Evolutionary conservation across 2,888 invertebrate genomes (phyloP), one percentile per base, ranked within the genome.

Genomic region (Euproctis similis): DNA sequence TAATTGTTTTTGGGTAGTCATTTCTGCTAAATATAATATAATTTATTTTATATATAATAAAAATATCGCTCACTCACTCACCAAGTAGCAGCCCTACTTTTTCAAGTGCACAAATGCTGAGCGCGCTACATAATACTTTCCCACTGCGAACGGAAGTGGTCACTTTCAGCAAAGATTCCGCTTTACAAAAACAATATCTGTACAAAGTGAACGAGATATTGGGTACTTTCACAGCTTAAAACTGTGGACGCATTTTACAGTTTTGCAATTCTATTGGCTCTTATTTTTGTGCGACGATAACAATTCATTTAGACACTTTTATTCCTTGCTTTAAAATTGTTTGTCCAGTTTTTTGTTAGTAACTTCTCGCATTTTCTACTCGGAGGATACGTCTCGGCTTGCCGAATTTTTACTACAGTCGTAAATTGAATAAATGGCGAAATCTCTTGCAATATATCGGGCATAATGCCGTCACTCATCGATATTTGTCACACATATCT

Each of bases 21-120:
- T n/a, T n/a, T n/a, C n/a, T n/a, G n/a, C n/a, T n/a, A n/a, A n/a
- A n/a, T n/a, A n/a, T n/a, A n/a, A n/a, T n/a, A n/a, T n/a, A n/a
- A n/a, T n/a, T n/a, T n/a, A 8, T 23, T 9, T 14, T 12, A 16
- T n/a, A 6, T 12, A 3, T 14, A 8, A 8, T 17, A 12, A 2
- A 8, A 12, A 8, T 5, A 26, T 12, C 8, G 29, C 17, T 28
- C 47, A 43, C 52, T 44, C 36, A 26, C 31, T 21, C 8, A 54
- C 21, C 19, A 37, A 39, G 27, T 18, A 31, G 22, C 12, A 19
- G 1, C 44, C 44, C 46, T 34, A 49, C 38, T 42, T 50, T 62
- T 65, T 57, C 63, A 64, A 66, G 62, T 54, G 60, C 59, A 58
- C 59, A 60, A 63, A 49, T 55, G 64, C 66, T 63, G 65, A 69